Evolutionary conservation across 37 sponge, comb jelly and placozoan genomes (phyloP).

Genomic region (Chondrosia reniformis): DNA sequence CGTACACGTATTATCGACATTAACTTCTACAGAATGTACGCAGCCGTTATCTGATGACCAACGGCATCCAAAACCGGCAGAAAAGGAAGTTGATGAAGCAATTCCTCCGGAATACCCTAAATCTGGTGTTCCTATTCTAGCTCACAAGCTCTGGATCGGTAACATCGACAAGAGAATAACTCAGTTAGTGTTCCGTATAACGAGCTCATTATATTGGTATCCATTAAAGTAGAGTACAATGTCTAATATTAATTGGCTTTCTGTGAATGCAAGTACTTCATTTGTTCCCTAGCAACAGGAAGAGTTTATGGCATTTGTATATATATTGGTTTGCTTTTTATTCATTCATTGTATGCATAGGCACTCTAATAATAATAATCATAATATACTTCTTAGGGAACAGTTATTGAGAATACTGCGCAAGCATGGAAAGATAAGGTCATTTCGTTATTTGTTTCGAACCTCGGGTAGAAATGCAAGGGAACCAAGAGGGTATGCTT

Average conservation of each 20-base stretch:
- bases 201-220: not conserved
- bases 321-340: too few relatives aligned
- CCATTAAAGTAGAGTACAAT: not conserved
- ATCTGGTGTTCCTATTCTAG: constrained; percentile 63
- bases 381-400: constrained; percentile 38
- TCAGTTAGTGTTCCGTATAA: constrained; percentile 56
- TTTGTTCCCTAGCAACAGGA: too few relatives aligned
- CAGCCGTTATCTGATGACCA: too few relatives aligned
- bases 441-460: constrained; percentile 52
- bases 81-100: not conserved
- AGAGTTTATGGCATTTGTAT: too few relatives aligned
- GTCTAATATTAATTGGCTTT: not conserved
- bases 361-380: too few relatives aligned
- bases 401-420: constrained; percentile 49
- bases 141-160: constrained; percentile 83
- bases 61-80: too few relatives aligned
- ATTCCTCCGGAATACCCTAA: constrained; percentile 56
- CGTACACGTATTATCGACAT: too few relatives aligned
- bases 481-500: constrained; percentile 73
- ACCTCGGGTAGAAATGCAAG: constrained; percentile 33
- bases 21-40: too few relatives aligned
- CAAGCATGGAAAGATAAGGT: constrained; percentile 47
- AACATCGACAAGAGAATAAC: constrained; percentile 78
- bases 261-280: too few relatives aligned
- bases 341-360: too few relatives aligned